Conservation (phyloP, 2,888 invertebrate species). For the Amphimallon solstitiale region DNA sequence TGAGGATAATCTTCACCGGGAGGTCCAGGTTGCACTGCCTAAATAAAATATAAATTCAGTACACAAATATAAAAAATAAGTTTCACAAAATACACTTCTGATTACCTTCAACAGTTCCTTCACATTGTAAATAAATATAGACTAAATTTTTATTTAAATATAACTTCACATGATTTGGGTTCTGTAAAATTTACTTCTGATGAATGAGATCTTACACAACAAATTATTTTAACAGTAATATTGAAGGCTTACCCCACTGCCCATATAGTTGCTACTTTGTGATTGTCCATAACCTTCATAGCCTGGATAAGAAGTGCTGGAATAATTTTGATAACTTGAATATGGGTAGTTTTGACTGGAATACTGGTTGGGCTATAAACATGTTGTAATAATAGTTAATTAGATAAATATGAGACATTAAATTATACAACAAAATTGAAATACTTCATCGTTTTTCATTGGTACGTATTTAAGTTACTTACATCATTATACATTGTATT, state of each 20-base stretch:
- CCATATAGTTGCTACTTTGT: conserved; percentile 39
- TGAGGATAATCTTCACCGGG: conserved; percentile 48
- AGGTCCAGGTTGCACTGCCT: conserved; percentile 49
- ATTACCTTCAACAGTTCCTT: conserved; percentile 47
- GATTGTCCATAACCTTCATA: conserved; percentile 46
- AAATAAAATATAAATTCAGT: conserved; percentile 43
- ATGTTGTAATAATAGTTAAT: background rate
- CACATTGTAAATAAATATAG: conserved; percentile 42
- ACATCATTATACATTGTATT: conserved; percentile 46
- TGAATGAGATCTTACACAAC: conserved; percentile 37
- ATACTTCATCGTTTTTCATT: background rate
- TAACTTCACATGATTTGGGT: conserved; percentile 48
- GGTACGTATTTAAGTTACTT: conserved; percentile 32
- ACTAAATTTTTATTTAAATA: conserved; percentile 41
- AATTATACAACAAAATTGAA: too few species aligned
- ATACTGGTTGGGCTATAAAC: conserved; percentile 45
- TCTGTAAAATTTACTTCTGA: conserved; percentile 50
- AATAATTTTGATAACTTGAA: conserved; percentile 43
- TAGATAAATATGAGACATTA: too few species aligned
- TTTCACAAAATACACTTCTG: conserved; percentile 31
- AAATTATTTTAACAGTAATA: background rate
- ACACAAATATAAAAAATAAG: conserved; percentile 24
- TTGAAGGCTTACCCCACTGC: conserved; percentile 42
- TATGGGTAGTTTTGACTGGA: conserved; percentile 44
- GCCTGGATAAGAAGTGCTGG: conserved; percentile 36